phyloP scores from a whole-genome alignment of 1,140 invertebrate genomes.

The Euschistus heros region DNA sequence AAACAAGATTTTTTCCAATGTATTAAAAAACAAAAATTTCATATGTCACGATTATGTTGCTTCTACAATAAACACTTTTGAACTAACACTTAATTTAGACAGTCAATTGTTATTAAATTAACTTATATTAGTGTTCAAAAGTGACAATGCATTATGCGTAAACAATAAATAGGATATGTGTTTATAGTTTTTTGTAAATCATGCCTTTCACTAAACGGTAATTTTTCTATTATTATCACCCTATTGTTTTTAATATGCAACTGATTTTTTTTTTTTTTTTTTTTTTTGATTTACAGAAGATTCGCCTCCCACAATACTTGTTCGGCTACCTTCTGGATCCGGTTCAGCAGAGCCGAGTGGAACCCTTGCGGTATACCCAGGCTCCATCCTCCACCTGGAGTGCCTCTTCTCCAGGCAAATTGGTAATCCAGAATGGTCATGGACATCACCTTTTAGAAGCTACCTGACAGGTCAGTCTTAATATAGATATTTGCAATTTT shows the following conservation, averaged over 20 bases:
- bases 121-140: too few relatives aligned
- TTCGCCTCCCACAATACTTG: conserved; percentile 70
- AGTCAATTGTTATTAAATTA: too few relatives aligned
- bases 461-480: conserved; percentile 56
- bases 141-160: too few relatives aligned
- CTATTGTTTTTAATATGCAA: too few relatives aligned
- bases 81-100: too few relatives aligned
- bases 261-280: too few relatives aligned
- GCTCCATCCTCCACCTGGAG: conserved; percentile 70
- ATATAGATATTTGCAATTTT: too few relatives aligned
- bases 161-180: too few relatives aligned
- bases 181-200: not conserved
- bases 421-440: conserved; percentile 79
- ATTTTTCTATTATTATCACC: not conserved
- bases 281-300: conserved; percentile 47
- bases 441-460: conserved; percentile 65
- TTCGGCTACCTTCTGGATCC: conserved; percentile 65
- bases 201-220: not conserved
- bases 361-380: conserved; percentile 65
- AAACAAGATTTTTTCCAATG: too few relatives aligned
- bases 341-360: conserved; percentile 67
- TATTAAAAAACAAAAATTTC: too few relatives aligned
- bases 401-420: conserved; percentile 62
- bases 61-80: too few relatives aligned
- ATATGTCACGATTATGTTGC: too few relatives aligned